Base-by-base conservation (phyloP, 1,140 invertebrate genomes). In the Drosophila quadrilineata region DNA sequence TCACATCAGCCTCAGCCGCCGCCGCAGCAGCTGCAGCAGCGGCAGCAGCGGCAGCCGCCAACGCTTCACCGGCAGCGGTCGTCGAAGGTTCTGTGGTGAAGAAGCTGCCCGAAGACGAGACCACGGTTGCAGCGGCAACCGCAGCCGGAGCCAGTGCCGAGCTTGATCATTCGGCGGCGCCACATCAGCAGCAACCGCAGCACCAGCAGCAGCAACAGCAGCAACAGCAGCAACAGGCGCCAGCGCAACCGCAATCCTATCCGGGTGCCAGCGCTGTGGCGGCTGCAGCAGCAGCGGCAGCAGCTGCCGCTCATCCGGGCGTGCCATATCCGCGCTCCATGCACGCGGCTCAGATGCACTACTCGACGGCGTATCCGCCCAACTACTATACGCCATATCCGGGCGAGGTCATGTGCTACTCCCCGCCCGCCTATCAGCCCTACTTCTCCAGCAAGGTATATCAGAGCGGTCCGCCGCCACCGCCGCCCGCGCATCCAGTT, bases 401-500 rank as follows among this genome's bases (percentile, higher is more conserved):
- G 53, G 72, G 76, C 50, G 88, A 89, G 64, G 88, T 88, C 62
- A 90, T 93, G 75, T 92, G 92, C 89, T 93, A 93, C 82, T 91
- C 92, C 62, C 91, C 92, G 48, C 92, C 93, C 56, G 70, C 87
- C 46, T 93, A 91, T 68, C 90, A 91, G 76, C 85, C 90, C 16
- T 89, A 89, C 29, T 89, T 89, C 56, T 52, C 88, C 29, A 75
- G 85, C 76, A 89, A 89, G 68, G 85, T 88, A 5, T 90, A 90
- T 49, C 88, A 89, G 65, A 85, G 80, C 58, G 87, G 76, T n/a
- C 79, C 75, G 22, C 88, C 90, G 46, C 88, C 88, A 50, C 88
- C 87, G 29, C 74, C 90, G 26, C 90, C 90, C 59, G 59, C 48
- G 10, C 69, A 72, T 75, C 74, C 89, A 8, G 71, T 75, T 16